phyloP scores from a whole-genome alignment of 2,113 vertebrate genomes.

The Labeo rohita region DNA sequence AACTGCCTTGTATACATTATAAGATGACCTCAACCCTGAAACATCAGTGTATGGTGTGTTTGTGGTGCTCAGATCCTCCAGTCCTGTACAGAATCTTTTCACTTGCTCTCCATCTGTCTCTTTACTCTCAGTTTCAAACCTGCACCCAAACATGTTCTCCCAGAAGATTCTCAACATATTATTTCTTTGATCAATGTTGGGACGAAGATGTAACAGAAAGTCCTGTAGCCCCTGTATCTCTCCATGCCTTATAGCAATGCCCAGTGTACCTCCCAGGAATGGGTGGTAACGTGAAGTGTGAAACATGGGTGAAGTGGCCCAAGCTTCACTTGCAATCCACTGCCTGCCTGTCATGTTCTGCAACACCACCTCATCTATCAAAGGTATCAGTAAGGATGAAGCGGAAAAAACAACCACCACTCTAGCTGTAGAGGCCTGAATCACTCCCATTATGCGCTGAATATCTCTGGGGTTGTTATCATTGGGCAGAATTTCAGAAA shows the following conservation, averaged over 20 bases:
- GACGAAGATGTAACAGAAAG: slow-evolving; percentile 53
- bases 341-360: slow-evolving; percentile 11
- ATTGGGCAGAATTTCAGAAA: too few relatives aligned
- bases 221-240: slow-evolving; percentile 68
- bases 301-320: slow-evolving; percentile 28
- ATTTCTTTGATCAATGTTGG: too few relatives aligned
- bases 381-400: slow-evolving; percentile 57
- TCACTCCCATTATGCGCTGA: slow-evolving; percentile 59
- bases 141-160: too few relatives aligned
- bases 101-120: too few relatives aligned
- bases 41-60: too few relatives aligned
- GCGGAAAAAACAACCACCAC: slow-evolving; percentile 54
- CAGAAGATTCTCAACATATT: too few relatives aligned
- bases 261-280: slow-evolving; percentile 63
- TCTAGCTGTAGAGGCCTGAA: slow-evolving; percentile 60
- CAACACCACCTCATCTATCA: slow-evolving; percentile 66
- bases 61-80: too few relatives aligned
- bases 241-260: slow-evolving; percentile 71
- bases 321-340: neutral
- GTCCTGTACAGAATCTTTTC: too few relatives aligned
- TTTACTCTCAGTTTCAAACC: too few relatives aligned
- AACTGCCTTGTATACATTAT: too few relatives aligned
- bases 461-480: too few relatives aligned
- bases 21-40: too few relatives aligned
- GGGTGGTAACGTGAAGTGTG: slow-evolving; percentile 43